These are phyloP conservation scores for Atopsyche davidsoni DNA, from an alignment of 1,140 invertebrate species.

Conservation along the genomic window DNA sequence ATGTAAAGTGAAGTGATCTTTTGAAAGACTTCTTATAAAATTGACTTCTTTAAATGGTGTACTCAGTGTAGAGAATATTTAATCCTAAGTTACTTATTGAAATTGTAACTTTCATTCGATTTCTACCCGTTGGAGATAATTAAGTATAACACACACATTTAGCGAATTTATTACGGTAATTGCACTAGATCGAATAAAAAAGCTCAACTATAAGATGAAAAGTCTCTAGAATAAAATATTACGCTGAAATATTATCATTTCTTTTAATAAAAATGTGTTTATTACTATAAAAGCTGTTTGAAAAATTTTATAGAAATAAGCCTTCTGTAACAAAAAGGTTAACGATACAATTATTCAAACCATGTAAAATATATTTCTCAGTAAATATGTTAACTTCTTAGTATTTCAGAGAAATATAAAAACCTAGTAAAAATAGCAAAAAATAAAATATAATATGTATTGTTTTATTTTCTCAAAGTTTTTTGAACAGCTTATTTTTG, in stretches of 20 bases:
- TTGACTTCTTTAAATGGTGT: slow-evolving; percentile 27
- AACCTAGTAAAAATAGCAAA: too few species aligned
- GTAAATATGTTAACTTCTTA: too few species aligned
- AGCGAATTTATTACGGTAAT: slow-evolving; percentile 20
- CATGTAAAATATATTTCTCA: too few species aligned
- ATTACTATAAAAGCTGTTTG: neutral
- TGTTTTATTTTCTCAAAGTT: too few species aligned
- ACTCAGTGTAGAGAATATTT: slow-evolving; percentile 19
- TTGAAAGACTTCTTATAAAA: slow-evolving; percentile 26
- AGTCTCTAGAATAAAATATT: slow-evolving; percentile 1
- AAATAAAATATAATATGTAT: too few species aligned
- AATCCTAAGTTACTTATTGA: slow-evolving; percentile 15
- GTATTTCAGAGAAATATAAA: too few species aligned
- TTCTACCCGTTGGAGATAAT: slow-evolving; percentile 28
- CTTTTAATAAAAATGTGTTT: neutral
- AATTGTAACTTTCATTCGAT: slow-evolving; percentile 17
- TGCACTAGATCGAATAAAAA: slow-evolving; percentile 25
- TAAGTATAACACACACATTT: slow-evolving; percentile 24
- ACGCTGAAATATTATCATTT: neutral
- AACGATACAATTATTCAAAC: too few species aligned
- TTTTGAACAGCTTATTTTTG: too few species aligned
- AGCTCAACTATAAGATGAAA: slow-evolving; percentile 16
- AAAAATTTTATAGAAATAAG: neutral
- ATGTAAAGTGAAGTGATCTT: slow-evolving; percentile 21
- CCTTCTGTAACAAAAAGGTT: too few species aligned